These are phyloP conservation scores for Orchesellides sinensis DNA, from an alignment of 2,888 invertebrate species.

Conservation along the genomic window DNA sequence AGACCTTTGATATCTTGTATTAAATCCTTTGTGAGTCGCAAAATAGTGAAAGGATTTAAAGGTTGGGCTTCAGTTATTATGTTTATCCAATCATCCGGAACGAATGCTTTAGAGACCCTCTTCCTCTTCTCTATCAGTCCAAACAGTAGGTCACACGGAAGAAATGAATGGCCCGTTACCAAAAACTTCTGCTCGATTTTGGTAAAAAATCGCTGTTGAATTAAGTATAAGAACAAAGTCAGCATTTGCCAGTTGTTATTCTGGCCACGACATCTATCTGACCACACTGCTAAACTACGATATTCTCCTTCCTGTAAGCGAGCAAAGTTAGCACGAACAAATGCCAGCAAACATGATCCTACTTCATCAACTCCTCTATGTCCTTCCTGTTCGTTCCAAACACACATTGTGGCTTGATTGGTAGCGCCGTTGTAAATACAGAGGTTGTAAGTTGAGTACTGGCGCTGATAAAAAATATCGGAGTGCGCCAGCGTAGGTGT, in stretches of 20 bases:
- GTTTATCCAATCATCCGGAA: no score
- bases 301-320: background rate
- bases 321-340: background rate
- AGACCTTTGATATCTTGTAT: no score
- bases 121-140: no score
- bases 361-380: constrained; percentile 9
- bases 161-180: no score
- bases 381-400: constrained; percentile 9
- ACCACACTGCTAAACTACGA: background rate
- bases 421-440: background rate
- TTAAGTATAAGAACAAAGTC: no score
- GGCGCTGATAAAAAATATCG: constrained; percentile 15
- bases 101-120: no score
- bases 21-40: no score
- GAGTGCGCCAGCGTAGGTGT: background rate
- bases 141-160: no score
- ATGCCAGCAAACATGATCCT: background rate
- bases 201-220: no score
- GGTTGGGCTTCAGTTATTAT: no score
- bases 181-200: no score
- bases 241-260: constrained; percentile 16
- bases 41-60: no score
- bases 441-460: constrained; percentile 9
- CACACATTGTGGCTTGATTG: background rate
- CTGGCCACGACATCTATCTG: constrained; percentile 13